Evolutionary conservation across 2,888 invertebrate genomes (phyloP).

Genomic region (Tinea trinotella): DNA sequence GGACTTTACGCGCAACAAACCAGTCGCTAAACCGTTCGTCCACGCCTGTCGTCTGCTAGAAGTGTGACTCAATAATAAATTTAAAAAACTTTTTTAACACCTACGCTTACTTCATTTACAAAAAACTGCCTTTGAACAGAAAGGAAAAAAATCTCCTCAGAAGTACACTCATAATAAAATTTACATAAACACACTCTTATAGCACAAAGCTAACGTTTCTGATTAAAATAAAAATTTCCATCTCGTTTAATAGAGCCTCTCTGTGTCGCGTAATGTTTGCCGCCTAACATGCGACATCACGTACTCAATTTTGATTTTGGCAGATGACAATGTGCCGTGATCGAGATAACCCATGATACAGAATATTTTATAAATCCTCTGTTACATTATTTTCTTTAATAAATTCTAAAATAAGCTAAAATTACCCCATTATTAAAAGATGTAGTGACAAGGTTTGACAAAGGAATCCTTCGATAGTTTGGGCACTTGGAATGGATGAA

Average conservation of each 20-base stretch:
- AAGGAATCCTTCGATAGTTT: too few relatives aligned
- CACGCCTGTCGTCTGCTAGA: too few relatives aligned
- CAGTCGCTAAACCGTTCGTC: too few relatives aligned
- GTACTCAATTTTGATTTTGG: conserved; percentile 40
- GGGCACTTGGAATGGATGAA: too few relatives aligned
- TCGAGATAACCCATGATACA: conserved; percentile 21
- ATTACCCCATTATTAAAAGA: too few relatives aligned
- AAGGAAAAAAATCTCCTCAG: not conserved
- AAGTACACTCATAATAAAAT: conserved; percentile 15
- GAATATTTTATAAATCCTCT: not conserved
- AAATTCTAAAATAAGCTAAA: too few relatives aligned
- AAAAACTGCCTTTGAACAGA: not conserved
- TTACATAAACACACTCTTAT: conserved; percentile 15
- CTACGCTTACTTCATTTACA: too few relatives aligned
- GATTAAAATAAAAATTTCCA: conserved; percentile 19
- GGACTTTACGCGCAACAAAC: too few relatives aligned
- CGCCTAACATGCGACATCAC: conserved; percentile 38
- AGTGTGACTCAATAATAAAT: too few relatives aligned
- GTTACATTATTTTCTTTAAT: not conserved
- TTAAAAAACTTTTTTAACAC: too few relatives aligned
- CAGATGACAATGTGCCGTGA: conserved; percentile 29
- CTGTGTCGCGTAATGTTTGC: not conserved
- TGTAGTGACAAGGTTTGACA: too few relatives aligned
- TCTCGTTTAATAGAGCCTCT: conserved; percentile 12
- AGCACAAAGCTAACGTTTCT: conserved; percentile 13